Evolutionary conservation across 2,888 invertebrate genomes (phyloP), one percentile per base, ranked within the genome.

Genomic region (Helicoverpa assulta): DNA sequence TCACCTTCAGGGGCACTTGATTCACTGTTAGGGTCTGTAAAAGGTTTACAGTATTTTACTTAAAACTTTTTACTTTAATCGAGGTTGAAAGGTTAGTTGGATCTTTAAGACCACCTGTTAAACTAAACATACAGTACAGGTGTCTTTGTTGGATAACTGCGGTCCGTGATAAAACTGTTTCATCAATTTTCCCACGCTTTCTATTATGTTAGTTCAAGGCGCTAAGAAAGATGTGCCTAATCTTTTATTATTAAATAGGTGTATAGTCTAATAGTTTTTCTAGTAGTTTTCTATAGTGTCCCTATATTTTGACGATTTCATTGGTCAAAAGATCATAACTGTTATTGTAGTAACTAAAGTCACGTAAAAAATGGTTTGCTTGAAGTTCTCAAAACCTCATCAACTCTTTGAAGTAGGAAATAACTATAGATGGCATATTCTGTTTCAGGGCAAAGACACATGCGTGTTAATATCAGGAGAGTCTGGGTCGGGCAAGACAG

Each of bases 401-500:
- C 10, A 37, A 37, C 37, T 8, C 10, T 37, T 10, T 37, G n/a
- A n/a, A n/a, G n/a, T n/a, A 37, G 10, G 7, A 37, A 14, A 33
- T 56, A 14, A 21, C 29, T n/a, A n/a, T n/a, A n/a, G 54, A 73
- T 51, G 0, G 18, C 10, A 16, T 5, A 66, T 65, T 61, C 64
- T 62, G 55, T 67, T 88, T 86, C 96, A 97, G 91, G 98, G 98
- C 58, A 97, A 97, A 85, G 99, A 99, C 95, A 99, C 99, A 6
- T 99, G 99, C 91, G 99, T 99, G 80, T 98, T 99, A 51, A 99
- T 99, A 89, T 98, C 98, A n/a, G 98, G 99, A 0, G 99, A 99
- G 94, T 99, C 99, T 1, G 99, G 99, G 2, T 98, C 99, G 26
- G 99, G 99, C 47, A 99, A 99, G 95, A 99, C 99, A 7, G 99